phyloP scores from a whole-genome alignment of 2,888 invertebrate species.

The Drosophila buzzatii region DNA sequence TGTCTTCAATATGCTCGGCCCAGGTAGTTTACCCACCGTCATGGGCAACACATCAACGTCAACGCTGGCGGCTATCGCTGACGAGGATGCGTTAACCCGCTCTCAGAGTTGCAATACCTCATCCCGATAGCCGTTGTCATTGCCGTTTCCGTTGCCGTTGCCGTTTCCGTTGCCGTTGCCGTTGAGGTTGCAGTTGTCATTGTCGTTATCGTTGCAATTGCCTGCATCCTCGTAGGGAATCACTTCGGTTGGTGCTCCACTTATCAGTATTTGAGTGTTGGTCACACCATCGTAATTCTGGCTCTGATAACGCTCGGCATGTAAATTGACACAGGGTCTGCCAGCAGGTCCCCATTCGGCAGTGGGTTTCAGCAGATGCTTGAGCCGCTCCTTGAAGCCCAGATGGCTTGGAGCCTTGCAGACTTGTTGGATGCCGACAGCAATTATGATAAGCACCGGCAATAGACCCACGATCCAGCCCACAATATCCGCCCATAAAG shows the following conservation, averaged over 20 bases:
- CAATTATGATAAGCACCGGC: constrained; percentile 89
- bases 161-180: constrained; percentile 28
- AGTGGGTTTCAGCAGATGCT: constrained; percentile 88
- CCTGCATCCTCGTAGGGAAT: constrained; percentile 63
- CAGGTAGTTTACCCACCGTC: constrained; percentile 72
- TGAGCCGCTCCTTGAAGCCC: constrained; percentile 87
- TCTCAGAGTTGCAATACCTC: constrained; percentile 86
- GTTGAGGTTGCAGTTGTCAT: constrained; percentile 21
- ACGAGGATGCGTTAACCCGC: constrained; percentile 85
- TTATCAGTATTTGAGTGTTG: constrained; percentile 86
- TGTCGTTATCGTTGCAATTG: constrained; percentile 38
- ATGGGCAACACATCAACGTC: constrained; percentile 55
- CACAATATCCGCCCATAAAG: constrained; percentile 91
- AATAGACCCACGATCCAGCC: constrained; percentile 92
- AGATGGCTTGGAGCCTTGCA: constrained; percentile 87
- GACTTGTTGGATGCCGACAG: constrained; percentile 87
- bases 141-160: constrained; percentile 33
- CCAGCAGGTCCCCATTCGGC: constrained; percentile 90
- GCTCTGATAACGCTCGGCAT: constrained; percentile 81
- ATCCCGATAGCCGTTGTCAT: constrained; percentile 65
- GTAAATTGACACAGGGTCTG: constrained; percentile 81
- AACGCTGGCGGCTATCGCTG: constrained; percentile 56
- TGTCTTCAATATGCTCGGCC: constrained; percentile 86
- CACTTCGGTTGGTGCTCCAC: constrained; percentile 61
- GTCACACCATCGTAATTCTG: constrained; percentile 85